Evolutionary conservation across 2,888 invertebrate genomes (phyloP), one percentile per base, ranked within the genome.

Genomic region (Drosophila kuntzei): DNA sequence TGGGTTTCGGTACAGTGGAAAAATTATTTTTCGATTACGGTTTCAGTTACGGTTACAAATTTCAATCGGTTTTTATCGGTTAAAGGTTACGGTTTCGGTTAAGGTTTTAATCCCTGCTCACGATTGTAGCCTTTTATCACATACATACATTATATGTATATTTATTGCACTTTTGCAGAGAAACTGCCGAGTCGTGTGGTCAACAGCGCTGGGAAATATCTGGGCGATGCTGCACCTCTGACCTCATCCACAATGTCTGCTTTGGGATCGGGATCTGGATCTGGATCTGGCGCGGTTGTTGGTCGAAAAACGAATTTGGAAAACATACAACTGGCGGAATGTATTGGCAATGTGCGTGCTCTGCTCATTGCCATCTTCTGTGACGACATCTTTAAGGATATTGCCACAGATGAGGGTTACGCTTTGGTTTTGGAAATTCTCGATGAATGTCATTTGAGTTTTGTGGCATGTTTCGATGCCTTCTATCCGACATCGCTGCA

Each of bases 401-500:
- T 92, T 44, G 90, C 83, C 58, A 90, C 81, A 14, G 92, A 91
- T 57, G 92, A 92, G 59, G 91, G 92, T 11, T 89, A 94, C 43
- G 94, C 94, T 62, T 93, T 96, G 94, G 95, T 95, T 2, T 94
- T 94, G 57, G 94, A 95, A 32, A 96, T 98, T 74, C 92, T 98
- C 58, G 96, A 96, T 55, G 98, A 99, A 91, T 97, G 98, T 62
- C 97, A 98, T 80, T 95, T 95, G 58, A 98, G 98, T 1, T 97
- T 98, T 90, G 96, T 97, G 1, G 94, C 96, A 3, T 98, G 98
- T 90, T 99, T 98, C 90, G 98, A 98, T 92, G 98, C 98, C 0
- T 99, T 99, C 93, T 98, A 98, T 92, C 98, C 99, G 0, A 98
- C 98, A 0, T 96, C 97, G 0, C 95, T n/a, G n/a, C 95, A 57